Conservation (phyloP, 2,113 vertebrate genomes). For the Melanocharis versteri region DNA sequence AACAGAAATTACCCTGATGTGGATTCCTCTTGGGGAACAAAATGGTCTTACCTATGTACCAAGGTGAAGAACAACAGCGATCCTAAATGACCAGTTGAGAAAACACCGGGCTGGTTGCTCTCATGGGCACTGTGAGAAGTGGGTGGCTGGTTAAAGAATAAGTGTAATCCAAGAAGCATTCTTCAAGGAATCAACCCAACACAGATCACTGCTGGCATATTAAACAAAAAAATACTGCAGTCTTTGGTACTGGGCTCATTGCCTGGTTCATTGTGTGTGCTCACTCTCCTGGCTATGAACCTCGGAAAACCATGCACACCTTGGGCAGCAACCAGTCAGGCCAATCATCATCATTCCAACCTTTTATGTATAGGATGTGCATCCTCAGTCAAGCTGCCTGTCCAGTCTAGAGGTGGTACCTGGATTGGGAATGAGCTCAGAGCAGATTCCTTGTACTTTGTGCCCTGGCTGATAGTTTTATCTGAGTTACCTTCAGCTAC, state of each 20-base stretch:
- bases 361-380: neutral
- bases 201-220: neutral
- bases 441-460: neutral
- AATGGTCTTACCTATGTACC: neutral
- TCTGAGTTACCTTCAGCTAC: neutral
- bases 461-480: neutral
- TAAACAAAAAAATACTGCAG: neutral
- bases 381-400: neutral
- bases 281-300: neutral
- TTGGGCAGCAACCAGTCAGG: neutral
- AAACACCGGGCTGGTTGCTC: neutral
- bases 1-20: neutral
- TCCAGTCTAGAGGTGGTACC: neutral
- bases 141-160: neutral
- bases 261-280: neutral
- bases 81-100: neutral
- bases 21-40: neutral
- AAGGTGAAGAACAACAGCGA: neutral
- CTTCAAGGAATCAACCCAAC: neutral
- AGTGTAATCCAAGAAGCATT: neutral
- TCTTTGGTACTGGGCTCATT: neutral
- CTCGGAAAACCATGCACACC: neutral
- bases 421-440: neutral
- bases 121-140: neutral
- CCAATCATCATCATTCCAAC: neutral